Evolutionary conservation across 2,113 vertebrate species (phyloP).

Genomic region (Pyxicephalus adspersus): DNA sequence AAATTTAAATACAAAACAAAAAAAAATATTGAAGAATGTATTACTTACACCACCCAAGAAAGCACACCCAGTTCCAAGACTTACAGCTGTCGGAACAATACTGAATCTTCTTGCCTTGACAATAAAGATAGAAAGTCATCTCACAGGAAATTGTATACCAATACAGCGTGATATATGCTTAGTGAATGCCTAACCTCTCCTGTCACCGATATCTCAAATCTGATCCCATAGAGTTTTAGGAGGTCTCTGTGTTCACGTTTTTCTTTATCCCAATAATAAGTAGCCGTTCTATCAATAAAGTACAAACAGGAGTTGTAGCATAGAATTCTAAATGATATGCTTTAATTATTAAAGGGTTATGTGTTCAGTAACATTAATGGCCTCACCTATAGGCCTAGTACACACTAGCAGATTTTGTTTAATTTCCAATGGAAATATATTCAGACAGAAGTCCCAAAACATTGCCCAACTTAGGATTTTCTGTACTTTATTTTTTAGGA

Average conservation of each 20-base stretch:
- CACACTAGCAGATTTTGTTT: too few relatives aligned
- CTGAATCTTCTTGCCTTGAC: constrained; percentile 73
- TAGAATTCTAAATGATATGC: background rate
- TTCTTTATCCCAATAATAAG: constrained; percentile 65
- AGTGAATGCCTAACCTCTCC: constrained; percentile 67
- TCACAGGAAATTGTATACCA: background rate
- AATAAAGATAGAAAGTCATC: background rate
- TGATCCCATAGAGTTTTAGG: constrained; percentile 74
- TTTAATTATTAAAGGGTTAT: too few relatives aligned
- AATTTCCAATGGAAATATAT: too few relatives aligned
- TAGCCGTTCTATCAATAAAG: constrained; percentile 67
- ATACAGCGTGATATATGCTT: background rate
- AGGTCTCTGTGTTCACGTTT: constrained; percentile 64
- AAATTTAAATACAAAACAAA: too few relatives aligned
- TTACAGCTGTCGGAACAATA: constrained; percentile 67
- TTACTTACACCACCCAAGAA: constrained; percentile 73
- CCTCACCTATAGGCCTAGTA: too few relatives aligned
- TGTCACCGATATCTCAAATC: constrained; percentile 67
- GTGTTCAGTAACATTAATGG: too few relatives aligned
- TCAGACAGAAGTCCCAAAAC: too few relatives aligned
- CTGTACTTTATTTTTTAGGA: too few relatives aligned
- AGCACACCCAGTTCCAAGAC: constrained; percentile 63
- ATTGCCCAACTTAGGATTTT: too few relatives aligned
- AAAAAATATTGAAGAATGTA: background rate
- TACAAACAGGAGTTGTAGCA: background rate